Conservation (phyloP, 2,888 invertebrate species). For the Trimorus sp. region DNA sequence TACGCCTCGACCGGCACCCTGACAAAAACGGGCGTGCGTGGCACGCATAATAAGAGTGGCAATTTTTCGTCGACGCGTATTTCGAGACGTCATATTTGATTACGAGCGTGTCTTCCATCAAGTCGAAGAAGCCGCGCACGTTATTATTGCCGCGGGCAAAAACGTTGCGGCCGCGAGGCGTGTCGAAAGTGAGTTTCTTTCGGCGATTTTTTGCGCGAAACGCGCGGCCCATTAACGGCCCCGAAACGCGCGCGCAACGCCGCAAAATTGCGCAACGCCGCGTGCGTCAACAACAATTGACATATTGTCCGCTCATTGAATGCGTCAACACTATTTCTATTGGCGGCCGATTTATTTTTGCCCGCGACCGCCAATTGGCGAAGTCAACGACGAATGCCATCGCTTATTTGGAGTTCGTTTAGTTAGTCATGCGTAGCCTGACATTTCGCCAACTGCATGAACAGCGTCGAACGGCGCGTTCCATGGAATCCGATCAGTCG, state of each 20-base stretch:
- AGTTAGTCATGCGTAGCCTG: conserved; percentile 45
- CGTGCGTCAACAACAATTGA: conserved; percentile 70
- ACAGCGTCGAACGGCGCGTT: conserved; percentile 31
- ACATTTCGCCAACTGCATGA: conserved; percentile 30
- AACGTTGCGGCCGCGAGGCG: conserved; percentile 48
- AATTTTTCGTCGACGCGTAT: conserved; percentile 38
- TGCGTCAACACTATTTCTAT: conserved; percentile 74
- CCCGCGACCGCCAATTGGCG: conserved; percentile 61
- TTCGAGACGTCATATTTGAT: conserved; percentile 51
- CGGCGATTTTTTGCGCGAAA: conserved; percentile 32
- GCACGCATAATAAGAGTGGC: conserved; percentile 36
- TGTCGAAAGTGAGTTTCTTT: conserved; percentile 55
- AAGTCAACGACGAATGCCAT: conserved; percentile 58
- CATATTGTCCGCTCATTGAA: conserved; percentile 67
- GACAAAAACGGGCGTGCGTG: conserved; percentile 40
- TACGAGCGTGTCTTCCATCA: conserved; percentile 29
- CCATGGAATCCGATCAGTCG: conserved; percentile 26
- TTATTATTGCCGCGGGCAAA: conserved; percentile 57
- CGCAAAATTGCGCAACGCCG: conserved; percentile 53
- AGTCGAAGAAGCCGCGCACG: conserved; percentile 26
- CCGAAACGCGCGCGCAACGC: conserved; percentile 4
- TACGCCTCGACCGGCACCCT: conserved; percentile 1
- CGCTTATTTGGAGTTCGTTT: conserved; percentile 55
- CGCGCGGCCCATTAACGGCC: background rate
- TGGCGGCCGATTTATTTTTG: conserved; percentile 59